A percentile compares a stretch with the other conserved stretches of the same genome.
These are phyloP conservation scores for Eulemur rubriventer DNA, from an alignment of 2,797 vertebrate genomes.

Conservation along the genomic window DNA sequence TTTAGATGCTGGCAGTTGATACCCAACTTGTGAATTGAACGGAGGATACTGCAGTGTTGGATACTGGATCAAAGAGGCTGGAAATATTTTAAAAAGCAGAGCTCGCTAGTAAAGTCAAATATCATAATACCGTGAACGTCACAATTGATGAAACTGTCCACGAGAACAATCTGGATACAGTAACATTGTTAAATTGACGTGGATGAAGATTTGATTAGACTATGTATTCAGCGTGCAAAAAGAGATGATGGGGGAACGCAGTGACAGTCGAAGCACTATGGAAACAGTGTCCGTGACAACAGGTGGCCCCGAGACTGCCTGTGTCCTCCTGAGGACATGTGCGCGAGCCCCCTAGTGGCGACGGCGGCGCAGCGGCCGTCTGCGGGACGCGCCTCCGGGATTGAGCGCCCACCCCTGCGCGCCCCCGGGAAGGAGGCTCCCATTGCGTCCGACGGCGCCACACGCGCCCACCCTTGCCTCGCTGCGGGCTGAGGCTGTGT, in stretches of 20 bases:
- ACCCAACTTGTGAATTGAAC: neutral
- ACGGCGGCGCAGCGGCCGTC: neutral
- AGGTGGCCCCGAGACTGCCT: neutral
- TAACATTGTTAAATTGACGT: neutral
- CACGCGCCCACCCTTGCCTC: neutral
- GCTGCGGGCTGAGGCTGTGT: neutral
- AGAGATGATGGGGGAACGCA: neutral
- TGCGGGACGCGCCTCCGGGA: neutral
- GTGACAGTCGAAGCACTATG: neutral
- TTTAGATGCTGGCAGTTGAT: neutral
- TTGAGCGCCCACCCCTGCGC: accelerated
- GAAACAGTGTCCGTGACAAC: slow-evolving; percentile 1
- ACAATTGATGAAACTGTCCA: neutral
- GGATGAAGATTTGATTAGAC: neutral
- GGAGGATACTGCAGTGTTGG: neutral
- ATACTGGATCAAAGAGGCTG: neutral
- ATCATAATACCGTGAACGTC: neutral
- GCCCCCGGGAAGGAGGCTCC: neutral
- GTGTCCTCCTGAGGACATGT: neutral
- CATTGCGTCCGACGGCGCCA: neutral
- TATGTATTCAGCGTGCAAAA: neutral
- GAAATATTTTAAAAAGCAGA: neutral
- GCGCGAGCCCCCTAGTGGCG: neutral
- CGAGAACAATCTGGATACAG: neutral
- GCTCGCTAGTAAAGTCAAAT: neutral